phyloP scores from a whole-genome alignment of 2,113 vertebrate genomes.

The Rhea pennata region DNA sequence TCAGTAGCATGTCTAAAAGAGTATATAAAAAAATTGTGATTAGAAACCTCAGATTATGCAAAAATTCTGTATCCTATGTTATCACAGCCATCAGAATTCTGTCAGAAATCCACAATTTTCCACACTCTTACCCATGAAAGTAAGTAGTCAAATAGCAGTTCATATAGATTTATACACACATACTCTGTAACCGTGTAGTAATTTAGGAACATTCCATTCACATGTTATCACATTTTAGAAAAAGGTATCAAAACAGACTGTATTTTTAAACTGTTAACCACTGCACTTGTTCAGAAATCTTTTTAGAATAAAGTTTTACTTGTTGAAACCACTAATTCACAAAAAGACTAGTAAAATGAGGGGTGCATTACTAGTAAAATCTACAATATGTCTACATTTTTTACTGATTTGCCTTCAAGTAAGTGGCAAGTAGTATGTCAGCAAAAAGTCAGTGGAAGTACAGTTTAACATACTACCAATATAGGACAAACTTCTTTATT shows the following conservation, averaged over 20 bases:
- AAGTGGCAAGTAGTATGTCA: background rate
- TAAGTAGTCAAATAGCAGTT: background rate
- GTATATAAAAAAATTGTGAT: background rate
- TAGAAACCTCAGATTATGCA: background rate
- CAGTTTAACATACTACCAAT: background rate
- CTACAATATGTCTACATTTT: background rate
- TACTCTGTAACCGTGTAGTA: background rate
- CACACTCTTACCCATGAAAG: constrained; percentile 4
- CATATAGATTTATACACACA: background rate
- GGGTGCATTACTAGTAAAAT: background rate
- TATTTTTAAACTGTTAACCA: background rate
- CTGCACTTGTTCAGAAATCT: background rate
- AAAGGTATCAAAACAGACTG: background rate
- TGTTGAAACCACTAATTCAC: background rate
- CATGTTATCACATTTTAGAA: constrained; percentile 19
- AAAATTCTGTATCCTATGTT: background rate
- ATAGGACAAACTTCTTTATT: background rate
- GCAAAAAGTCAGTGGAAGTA: background rate
- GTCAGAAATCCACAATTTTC: constrained; percentile 18
- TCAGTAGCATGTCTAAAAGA: background rate
- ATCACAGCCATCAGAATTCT: background rate
- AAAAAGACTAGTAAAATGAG: background rate
- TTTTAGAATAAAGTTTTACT: background rate
- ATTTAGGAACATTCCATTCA: constrained; percentile 49
- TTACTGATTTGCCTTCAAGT: background rate